These are phyloP conservation scores for Bombus pascuorum DNA, from an alignment of 1,140 invertebrate genomes.

Conservation along the genomic window DNA sequence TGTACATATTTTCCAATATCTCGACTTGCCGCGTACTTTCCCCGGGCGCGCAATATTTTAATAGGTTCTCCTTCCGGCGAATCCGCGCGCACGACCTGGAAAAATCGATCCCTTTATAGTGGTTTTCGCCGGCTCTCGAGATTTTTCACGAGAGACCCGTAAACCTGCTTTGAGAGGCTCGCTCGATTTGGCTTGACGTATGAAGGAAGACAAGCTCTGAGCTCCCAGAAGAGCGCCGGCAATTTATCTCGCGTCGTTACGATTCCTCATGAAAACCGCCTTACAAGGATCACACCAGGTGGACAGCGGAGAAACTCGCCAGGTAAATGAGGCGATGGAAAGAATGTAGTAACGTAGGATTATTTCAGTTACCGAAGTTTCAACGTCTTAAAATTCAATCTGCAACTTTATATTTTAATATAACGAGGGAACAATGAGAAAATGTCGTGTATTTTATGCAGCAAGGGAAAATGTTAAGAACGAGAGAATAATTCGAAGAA, in stretches of 20 bases:
- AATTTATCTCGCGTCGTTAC: conserved; percentile 23
- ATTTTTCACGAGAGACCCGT: conserved; percentile 26
- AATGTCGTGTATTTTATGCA: no score
- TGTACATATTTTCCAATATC: conserved; percentile 6
- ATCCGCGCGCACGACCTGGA: background rate
- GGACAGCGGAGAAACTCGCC: background rate
- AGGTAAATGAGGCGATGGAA: background rate
- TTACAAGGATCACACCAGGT: background rate
- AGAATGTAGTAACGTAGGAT: no score
- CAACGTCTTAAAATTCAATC: no score
- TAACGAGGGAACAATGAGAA: no score
- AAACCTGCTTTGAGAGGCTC: conserved; percentile 18
- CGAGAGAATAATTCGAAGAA: no score
- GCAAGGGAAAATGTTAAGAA: no score
- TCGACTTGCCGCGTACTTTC: background rate
- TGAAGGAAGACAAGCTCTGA: background rate
- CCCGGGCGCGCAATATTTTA: conserved; percentile 5
- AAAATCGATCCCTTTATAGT: conserved; percentile 12
- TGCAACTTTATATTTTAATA: no score
- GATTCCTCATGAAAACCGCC: background rate
- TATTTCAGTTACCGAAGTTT: no score
- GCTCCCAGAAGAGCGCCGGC: background rate
- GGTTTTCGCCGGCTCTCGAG: background rate
- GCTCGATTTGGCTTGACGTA: conserved; percentile 9
- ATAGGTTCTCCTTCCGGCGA: background rate